Evolutionary conservation across 2,888 invertebrate genomes (phyloP), one percentile per base, ranked within the genome.

Genomic region (Hirtodrosophila duncani): DNA sequence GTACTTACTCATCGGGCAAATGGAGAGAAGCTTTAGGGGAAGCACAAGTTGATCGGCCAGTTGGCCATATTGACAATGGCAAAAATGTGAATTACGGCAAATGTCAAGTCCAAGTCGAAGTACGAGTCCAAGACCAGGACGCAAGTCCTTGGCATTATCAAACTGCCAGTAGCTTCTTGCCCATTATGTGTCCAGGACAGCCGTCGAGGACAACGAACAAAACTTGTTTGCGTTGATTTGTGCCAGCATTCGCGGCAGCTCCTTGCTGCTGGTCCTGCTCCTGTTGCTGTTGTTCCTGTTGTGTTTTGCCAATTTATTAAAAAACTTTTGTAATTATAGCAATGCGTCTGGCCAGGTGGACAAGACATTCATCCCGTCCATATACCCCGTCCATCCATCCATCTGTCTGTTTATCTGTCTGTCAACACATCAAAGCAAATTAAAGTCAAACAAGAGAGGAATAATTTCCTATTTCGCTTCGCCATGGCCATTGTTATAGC

Each of bases 261-360:
- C 14, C 14, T 24, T 3, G n/a, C 26, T 26, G 11, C 16, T 5
- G 29, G 17, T 36, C 26, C 23, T 58, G 59, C 58, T 48, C 37
- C 46, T 55, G 26, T 56, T 63, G 71, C 48, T 56, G 46, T 57
- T 34, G 38, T 33, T 51, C 41, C 39, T 43, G 38, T 61, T 53
- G 52, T 70, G 49, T 68, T 53, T 56, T 81, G 42, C 67, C 61
- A 67, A 82, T 80, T 81, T 83, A 84, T 83, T 83, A 83, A 83
- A 84, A 83, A 83, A 84, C 72, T 84, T 84, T 84, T 84, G 78
- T 75, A 83, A 84, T 84, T 84, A 83, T 71, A 70, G 71, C 67
- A 67, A 82, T 79, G 69, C 70, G 75, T 70, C 51, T 61, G 53
- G 29, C 23, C 39, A 36, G 49, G 49, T 23, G 53, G 53, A 58